Evolutionary conservation across 1,140 invertebrate species (phyloP).

Genomic region (Drosophila bocki): DNA sequence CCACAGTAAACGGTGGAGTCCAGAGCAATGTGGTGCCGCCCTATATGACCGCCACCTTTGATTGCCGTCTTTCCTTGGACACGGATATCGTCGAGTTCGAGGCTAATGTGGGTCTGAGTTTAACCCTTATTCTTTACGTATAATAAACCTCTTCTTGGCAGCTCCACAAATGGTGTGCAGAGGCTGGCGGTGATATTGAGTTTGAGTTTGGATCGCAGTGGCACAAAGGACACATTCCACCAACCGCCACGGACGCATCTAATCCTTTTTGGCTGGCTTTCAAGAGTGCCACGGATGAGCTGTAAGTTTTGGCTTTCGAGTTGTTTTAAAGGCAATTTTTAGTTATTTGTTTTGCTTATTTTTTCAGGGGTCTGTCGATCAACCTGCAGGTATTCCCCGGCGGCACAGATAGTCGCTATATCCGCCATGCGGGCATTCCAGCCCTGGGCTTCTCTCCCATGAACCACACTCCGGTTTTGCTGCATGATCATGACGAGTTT

Average conservation of each 20-base stretch:
- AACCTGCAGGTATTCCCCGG: slow-evolving; percentile 91
- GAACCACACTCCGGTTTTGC: slow-evolving; percentile 89
- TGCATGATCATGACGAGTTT: slow-evolving; percentile 93
- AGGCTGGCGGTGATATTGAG: slow-evolving; percentile 92
- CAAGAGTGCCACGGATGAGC: slow-evolving; percentile 86
- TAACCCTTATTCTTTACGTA: neutral
- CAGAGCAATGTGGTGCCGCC: slow-evolving; percentile 97
- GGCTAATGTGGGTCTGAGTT: neutral
- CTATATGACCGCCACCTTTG: slow-evolving; percentile 91
- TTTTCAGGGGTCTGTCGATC: slow-evolving; percentile 86
- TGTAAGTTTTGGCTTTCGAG: slow-evolving; percentile 82
- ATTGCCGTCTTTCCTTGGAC: slow-evolving; percentile 91
- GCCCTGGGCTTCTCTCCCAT: slow-evolving; percentile 93
- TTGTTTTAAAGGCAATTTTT: neutral
- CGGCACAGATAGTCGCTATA: slow-evolving; percentile 91
- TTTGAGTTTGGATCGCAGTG: slow-evolving; percentile 87
- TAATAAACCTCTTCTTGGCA: slow-evolving; percentile 63
- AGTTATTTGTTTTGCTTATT: neutral
- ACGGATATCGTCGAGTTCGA: slow-evolving; percentile 88
- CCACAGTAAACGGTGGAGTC: slow-evolving; percentile 93
- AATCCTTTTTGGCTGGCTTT: slow-evolving; percentile 95
- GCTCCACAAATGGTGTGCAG: slow-evolving; percentile 90
- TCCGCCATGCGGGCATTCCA: slow-evolving; percentile 90
- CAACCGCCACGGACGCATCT: slow-evolving; percentile 89
- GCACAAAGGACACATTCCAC: slow-evolving; percentile 88